Percentiles rank a stretch among this genome's conserved stretches.
Conservation (phyloP, 64 coral and sea anemone species). For the Montipora capricornis region DNA sequence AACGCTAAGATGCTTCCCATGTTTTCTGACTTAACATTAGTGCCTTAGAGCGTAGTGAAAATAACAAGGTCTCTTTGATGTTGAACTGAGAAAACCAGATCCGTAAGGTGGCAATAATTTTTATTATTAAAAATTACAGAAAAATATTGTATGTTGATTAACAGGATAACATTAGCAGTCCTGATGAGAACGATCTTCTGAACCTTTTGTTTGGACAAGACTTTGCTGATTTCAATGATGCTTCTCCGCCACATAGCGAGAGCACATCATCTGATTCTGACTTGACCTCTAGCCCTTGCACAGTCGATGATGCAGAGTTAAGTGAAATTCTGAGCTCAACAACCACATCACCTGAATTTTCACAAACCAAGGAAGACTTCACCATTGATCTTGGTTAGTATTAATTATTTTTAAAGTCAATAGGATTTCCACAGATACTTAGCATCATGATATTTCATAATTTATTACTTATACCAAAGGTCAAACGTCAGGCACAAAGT, state of each 20-base stretch:
- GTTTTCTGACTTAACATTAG: too few species aligned
- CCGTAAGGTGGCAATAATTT: too few species aligned
- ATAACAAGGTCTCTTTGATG: too few species aligned
- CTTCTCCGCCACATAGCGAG: constrained; percentile 72
- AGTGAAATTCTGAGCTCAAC: constrained; percentile 65
- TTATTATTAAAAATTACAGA: too few species aligned
- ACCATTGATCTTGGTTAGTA: constrained; percentile 82
- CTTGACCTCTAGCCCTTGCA: constrained; percentile 78
- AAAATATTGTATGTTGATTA: neutral
- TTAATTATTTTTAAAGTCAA: neutral
- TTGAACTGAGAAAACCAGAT: too few species aligned
- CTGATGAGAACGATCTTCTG: constrained; percentile 5
- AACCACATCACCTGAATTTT: constrained; percentile 60
- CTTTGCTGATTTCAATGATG: neutral
- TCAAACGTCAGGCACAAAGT: too few species aligned
- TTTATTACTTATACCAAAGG: too few species aligned
- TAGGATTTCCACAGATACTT: neutral
- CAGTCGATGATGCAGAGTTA: constrained; percentile 56
- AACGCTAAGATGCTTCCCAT: too few species aligned
- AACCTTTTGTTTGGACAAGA: constrained; percentile 48
- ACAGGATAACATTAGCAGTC: neutral
- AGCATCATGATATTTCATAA: neutral
- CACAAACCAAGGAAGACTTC: constrained; percentile 48
- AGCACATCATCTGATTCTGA: constrained; percentile 87
- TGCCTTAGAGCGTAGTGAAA: too few species aligned